Conservation (phyloP, 2,797 vertebrate species). For the Enteromius treurensis region DNA sequence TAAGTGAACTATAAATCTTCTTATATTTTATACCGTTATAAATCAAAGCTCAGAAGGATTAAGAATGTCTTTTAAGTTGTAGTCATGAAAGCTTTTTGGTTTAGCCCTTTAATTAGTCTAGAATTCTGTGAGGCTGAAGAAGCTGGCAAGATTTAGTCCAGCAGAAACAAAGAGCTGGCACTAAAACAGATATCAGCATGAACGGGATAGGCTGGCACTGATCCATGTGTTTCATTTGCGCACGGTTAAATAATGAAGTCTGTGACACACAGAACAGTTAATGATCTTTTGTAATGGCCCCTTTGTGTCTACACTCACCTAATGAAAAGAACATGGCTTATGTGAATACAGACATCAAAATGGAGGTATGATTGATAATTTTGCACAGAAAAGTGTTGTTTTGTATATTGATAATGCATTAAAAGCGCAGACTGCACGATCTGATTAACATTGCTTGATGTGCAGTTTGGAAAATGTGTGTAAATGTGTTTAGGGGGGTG, state of each 20-base stretch:
- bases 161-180: slow-evolving; percentile 41
- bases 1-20: slow-evolving; percentile 13
- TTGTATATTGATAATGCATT: slow-evolving; percentile 14
- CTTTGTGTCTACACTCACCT: slow-evolving; percentile 29
- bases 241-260: slow-evolving; percentile 44
- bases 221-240: slow-evolving; percentile 38
- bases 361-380: background rate
- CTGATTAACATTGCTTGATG: slow-evolving; percentile 2
- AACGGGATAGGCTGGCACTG: slow-evolving; percentile 8
- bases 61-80: slow-evolving; percentile 14
- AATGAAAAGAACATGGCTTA: slow-evolving; percentile 41
- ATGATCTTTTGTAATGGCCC: slow-evolving; percentile 44
- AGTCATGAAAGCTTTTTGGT: slow-evolving; percentile 9
- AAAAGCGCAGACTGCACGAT: background rate
- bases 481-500: slow-evolving; percentile 18
- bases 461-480: slow-evolving; percentile 1
- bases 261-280: slow-evolving; percentile 36
- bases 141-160: slow-evolving; percentile 4
- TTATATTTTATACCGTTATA: slow-evolving; percentile 12
- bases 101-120: slow-evolving; percentile 8
- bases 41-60: slow-evolving; percentile 21
- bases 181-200: slow-evolving; percentile 2
- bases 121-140: slow-evolving; percentile 7
- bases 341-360: slow-evolving; percentile 37
- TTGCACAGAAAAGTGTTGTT: slow-evolving; percentile 21